Conservation (phyloP, 2,113 vertebrate genomes). For the Hyperopisus bebe region DNA sequence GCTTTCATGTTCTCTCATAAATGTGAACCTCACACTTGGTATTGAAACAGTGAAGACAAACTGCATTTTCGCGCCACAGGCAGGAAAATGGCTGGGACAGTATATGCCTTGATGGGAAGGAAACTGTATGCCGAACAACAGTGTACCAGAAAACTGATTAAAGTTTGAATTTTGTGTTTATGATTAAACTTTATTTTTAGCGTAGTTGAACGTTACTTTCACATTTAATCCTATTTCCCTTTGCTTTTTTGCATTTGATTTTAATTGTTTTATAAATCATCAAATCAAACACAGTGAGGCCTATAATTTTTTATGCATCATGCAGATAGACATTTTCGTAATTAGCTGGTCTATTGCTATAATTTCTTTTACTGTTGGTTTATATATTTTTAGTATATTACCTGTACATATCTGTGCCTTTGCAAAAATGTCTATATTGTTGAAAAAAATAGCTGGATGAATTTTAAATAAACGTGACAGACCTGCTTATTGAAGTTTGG, state of each 20-base stretch:
- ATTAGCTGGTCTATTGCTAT: not conserved
- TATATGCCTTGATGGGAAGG: not conserved
- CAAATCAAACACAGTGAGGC: not conserved
- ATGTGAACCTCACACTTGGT: not conserved
- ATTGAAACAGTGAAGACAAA: not conserved
- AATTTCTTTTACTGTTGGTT: constrained; percentile 11
- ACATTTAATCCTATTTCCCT: not conserved
- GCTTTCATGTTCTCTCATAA: not conserved
- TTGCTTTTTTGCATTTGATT: not conserved
- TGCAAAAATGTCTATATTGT: constrained; percentile 12
- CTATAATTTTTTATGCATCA: not conserved
- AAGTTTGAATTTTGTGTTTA: not conserved
- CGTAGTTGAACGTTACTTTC: not conserved
- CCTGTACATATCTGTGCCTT: constrained; percentile 10
- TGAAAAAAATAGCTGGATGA: constrained; percentile 9
- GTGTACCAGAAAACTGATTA: not conserved
- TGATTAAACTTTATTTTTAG: not conserved
- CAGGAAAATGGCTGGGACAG: not conserved
- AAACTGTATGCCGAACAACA: not conserved
- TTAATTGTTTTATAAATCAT: not conserved
- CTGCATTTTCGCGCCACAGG: not conserved
- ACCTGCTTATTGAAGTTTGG: not conserved
- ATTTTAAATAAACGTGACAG: constrained; percentile 9
- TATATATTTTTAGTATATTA: constrained; percentile 1
- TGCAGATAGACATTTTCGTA: not conserved